Conservation (phyloP, 2,888 invertebrate species). For the Thalpophila matura region DNA sequence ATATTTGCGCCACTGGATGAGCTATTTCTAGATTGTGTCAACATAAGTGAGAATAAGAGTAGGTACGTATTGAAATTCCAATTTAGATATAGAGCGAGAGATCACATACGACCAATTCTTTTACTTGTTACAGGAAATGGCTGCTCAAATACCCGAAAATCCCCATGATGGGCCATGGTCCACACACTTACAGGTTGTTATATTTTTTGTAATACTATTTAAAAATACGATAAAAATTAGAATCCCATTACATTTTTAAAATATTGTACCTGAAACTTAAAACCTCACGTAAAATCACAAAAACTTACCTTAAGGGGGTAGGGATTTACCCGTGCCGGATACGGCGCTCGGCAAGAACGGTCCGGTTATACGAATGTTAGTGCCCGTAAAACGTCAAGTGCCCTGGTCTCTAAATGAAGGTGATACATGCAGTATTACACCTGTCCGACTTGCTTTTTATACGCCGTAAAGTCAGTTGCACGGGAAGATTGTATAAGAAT, state of each 20-base stretch:
- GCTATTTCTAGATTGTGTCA: not conserved
- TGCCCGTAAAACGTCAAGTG: slow-evolving; percentile 64
- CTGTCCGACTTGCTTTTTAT: slow-evolving; percentile 59
- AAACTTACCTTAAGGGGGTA: slow-evolving; percentile 59
- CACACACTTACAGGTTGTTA: no score
- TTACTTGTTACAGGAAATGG: no score
- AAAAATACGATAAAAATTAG: no score
- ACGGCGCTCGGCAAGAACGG: slow-evolving; percentile 42
- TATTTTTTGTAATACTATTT: no score
- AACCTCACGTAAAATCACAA: slow-evolving; percentile 37
- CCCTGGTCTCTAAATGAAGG: slow-evolving; percentile 56
- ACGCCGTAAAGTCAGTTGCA: slow-evolving; percentile 48
- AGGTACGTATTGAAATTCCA: not conserved
- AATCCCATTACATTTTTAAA: no score
- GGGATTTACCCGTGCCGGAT: slow-evolving; percentile 53
- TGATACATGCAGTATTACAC: slow-evolving; percentile 58
- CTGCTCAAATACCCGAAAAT: no score
- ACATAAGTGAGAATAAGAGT: not conserved
- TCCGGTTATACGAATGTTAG: slow-evolving; percentile 63
- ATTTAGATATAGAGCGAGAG: no score
- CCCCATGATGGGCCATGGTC: no score
- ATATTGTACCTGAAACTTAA: no score
- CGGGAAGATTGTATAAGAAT: slow-evolving; percentile 49
- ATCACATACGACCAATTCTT: no score
- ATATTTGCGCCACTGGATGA: slow-evolving; percentile 3